Evolutionary conservation across 2,888 invertebrate genomes (phyloP).

Genomic region (Ichneumoninae sp.): DNA sequence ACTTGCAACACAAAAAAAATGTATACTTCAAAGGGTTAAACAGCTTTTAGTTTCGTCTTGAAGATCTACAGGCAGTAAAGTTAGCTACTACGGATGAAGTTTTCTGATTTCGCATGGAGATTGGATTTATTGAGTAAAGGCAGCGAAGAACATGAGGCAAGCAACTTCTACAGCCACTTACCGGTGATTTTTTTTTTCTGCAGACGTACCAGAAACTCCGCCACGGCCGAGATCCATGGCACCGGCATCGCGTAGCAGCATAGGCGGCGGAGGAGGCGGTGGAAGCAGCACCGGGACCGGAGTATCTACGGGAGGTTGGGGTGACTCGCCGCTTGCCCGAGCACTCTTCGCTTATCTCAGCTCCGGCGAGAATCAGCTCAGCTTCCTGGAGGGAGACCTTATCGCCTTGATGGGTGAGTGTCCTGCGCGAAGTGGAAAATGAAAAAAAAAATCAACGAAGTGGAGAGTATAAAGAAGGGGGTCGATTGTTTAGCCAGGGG

Average conservation of each 20-base stretch:
- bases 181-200: slow-evolving; percentile 52
- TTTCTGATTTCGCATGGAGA: slow-evolving; percentile 29
- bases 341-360: slow-evolving; percentile 96
- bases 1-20: too few species aligned
- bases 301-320: slow-evolving; percentile 83
- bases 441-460: slow-evolving; percentile 44
- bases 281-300: slow-evolving; percentile 73
- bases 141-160: not conserved
- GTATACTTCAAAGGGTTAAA: too few species aligned
- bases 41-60: too few species aligned
- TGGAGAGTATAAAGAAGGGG: slow-evolving; percentile 38
- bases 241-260: slow-evolving; percentile 79
- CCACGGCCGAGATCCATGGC: slow-evolving; percentile 89
- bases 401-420: slow-evolving; percentile 91
- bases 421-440: slow-evolving; percentile 51
- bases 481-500: slow-evolving; percentile 44
- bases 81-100: slow-evolving; percentile 17
- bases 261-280: slow-evolving; percentile 75
- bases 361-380: slow-evolving; percentile 95
- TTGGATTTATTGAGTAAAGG: slow-evolving; percentile 40
- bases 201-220: slow-evolving; percentile 83
- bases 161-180: not conserved
- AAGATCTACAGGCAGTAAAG: not conserved
- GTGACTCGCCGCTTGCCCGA: slow-evolving; percentile 92
- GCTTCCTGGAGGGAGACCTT: slow-evolving; percentile 95